Conservation (phyloP, 2,888 invertebrate genomes). For the Luffia ferchaultella region DNA sequence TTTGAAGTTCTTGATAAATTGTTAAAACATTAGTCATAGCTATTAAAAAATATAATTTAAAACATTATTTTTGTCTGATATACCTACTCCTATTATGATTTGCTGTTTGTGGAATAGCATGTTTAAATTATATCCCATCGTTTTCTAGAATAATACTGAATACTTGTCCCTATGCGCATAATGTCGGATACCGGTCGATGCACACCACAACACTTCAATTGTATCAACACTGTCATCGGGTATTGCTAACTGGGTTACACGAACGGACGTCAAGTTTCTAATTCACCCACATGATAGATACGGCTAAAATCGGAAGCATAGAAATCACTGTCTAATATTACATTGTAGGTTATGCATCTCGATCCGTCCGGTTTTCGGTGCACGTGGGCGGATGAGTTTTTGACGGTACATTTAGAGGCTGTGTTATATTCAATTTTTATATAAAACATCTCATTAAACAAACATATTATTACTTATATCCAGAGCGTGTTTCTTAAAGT, state of each 20-base stretch:
- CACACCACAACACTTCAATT: neutral
- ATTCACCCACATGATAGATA: neutral
- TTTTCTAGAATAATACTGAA: no score
- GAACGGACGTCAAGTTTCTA: neutral
- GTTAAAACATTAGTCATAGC: no score
- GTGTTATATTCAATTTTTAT: neutral
- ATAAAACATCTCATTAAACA: neutral
- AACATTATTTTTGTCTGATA: no score
- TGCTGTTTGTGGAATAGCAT: no score
- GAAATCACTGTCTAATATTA: neutral
- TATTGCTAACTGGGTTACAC: neutral
- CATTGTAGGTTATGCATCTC: neutral
- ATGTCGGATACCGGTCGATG: neutral
- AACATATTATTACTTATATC: no score
- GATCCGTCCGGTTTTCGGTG: neutral
- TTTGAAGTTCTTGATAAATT: no score
- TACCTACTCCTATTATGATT: no score
- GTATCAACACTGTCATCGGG: neutral
- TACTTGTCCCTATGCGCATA: no score
- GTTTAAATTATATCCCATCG: no score
- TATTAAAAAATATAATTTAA: no score
- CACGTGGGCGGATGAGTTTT: neutral
- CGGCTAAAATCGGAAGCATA: neutral
- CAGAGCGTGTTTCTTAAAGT: no score
- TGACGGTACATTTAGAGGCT: neutral